Evolutionary conservation across 2,888 invertebrate species (phyloP).

Genomic region (Caenorhabditis angaria): DNA sequence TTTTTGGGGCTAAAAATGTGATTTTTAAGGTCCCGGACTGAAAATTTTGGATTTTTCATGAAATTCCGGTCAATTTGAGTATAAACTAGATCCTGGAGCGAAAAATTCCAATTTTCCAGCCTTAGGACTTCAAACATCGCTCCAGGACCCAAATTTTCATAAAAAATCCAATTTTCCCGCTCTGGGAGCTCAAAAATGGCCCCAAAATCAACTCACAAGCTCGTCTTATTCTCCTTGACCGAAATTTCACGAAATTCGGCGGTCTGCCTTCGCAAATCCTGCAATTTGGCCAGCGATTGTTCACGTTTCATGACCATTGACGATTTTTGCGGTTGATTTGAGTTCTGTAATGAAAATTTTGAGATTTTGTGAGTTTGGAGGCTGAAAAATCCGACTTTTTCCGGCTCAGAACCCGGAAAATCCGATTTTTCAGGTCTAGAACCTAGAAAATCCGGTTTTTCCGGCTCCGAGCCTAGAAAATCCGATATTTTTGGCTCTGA

Average conservation of each 20-base stretch:
- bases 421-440: too few species aligned
- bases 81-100: too few species aligned
- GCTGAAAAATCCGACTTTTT: background rate
- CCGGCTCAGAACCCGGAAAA: too few species aligned
- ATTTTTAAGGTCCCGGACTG: background rate
- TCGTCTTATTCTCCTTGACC: constrained; percentile 44
- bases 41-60: background rate
- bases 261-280: constrained; percentile 56
- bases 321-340: constrained; percentile 23
- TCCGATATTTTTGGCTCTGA: too few species aligned
- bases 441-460: too few species aligned
- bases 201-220: constrained; percentile 36
- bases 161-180: too few species aligned
- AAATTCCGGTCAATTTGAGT: background rate
- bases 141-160: too few species aligned
- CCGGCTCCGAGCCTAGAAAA: too few species aligned
- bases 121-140: too few species aligned
- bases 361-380: too few species aligned
- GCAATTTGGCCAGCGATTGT: constrained; percentile 66
- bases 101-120: constrained; percentile 8
- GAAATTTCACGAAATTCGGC: constrained; percentile 64
- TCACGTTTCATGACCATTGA: constrained; percentile 65
- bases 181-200: too few species aligned
- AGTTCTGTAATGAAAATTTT: constrained; percentile 8
- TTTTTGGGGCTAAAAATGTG: background rate